Evolutionary conservation across 2,888 invertebrate species (phyloP), one percentile per base, ranked within the genome.

Genomic region (Pomacea canaliculata): DNA sequence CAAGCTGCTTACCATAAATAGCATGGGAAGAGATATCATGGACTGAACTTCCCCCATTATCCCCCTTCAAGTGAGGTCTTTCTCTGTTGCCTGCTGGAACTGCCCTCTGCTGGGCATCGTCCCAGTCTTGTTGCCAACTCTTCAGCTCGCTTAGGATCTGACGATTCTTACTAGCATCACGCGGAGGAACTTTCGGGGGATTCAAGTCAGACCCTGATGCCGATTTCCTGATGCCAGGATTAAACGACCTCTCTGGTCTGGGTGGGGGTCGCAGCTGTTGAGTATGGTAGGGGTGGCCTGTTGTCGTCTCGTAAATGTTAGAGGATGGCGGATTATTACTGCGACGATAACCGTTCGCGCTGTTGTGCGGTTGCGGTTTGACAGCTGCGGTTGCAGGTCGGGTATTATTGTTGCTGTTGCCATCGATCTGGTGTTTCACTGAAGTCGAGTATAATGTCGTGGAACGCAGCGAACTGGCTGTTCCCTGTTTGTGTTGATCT

Each of bases 301-400:
- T 13, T n/a, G 59, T 7, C 7, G 23, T 16, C 51, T 37, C 48
- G 23, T 27, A n/a, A 4, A 37, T 27, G n/a, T 69, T 46, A 16
- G 49, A 48, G 27, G 59, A 59, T 9, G 51, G n/a, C 18, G 48
- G 23, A 23, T 60, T 56, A 23, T 60, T 56, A 27, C 10, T 27
- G 23, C 69, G 74, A 1, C 74, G 68, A 49, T 51, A 62, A 23
- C 60, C 37, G 27, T 60, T 75, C 27, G 70, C 18, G 16, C 56
- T 63, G 62, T 65, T 77, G 46, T 71, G 93, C 86, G 94, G 74
- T 19, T 74, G 74, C 9, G 94, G 94, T 70, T 93, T 91, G 74
- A 94, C 93, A 27, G 93, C 92, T 1, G 93, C 94, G 1, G 94
- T 93, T 82, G 83, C 82, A 59, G 79, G 73, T 60, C 74, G 67